Percentiles rank a stretch among this genome's conserved stretches.
Evolutionary conservation across 2,888 invertebrate species (phyloP).

Genomic region (Venusia cambrica): DNA sequence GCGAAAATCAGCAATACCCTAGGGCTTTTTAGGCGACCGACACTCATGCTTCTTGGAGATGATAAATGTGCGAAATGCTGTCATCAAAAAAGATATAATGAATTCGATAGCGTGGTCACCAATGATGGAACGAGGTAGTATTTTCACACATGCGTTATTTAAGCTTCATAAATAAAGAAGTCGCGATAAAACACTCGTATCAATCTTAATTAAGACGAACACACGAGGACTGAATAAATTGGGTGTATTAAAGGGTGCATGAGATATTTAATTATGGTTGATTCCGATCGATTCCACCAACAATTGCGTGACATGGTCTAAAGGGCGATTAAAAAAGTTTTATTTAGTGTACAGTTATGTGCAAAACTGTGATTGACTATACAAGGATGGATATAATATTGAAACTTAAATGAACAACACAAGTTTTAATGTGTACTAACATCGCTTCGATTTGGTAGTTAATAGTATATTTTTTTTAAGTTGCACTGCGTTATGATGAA

Average conservation of each 20-base stretch:
- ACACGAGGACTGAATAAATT: constrained; percentile 66
- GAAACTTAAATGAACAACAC: no score
- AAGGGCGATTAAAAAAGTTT: constrained; percentile 51
- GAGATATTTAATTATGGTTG: constrained; percentile 75
- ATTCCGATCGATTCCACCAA: constrained; percentile 63
- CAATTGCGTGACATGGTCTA: constrained; percentile 68
- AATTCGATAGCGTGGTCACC: no score
- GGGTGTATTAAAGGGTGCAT: constrained; percentile 67
- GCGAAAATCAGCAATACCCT: no score
- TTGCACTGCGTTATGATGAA: no score
- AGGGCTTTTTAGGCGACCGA: no score
- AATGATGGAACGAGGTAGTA: constrained; percentile 31
- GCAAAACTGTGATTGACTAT: constrained; percentile 29
- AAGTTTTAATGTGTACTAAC: no score
- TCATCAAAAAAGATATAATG: no score
- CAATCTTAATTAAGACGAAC: constrained; percentile 74
- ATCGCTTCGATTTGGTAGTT: no score
- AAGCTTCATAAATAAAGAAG: constrained; percentile 32
- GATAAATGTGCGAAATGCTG: no score
- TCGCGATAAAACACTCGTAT: constrained; percentile 57
- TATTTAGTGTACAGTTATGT: constrained; percentile 35
- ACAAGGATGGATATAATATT: no score
- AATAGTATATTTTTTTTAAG: no score
- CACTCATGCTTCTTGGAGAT: no score
- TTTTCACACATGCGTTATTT: constrained; percentile 42